Percentiles rank a stretch among this genome's conserved stretches.
Conservation (phyloP, 2,113 vertebrate species). For the Crotalus helleri region DNA sequence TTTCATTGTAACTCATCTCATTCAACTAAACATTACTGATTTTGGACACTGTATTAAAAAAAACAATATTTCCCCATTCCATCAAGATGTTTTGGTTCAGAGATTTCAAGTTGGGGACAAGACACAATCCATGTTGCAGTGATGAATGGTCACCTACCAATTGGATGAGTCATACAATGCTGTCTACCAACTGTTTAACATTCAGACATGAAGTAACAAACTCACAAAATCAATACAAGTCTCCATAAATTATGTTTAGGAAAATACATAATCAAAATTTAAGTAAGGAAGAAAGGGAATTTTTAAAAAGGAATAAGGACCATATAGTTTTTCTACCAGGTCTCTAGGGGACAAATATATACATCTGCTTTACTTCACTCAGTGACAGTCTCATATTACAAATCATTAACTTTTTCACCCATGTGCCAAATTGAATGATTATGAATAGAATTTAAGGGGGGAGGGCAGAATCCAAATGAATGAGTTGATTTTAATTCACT, state of each 20-base stretch:
- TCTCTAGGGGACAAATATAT: conserved; percentile 1
- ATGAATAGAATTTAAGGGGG: not conserved
- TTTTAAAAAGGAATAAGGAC: not conserved
- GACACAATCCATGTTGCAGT: not conserved
- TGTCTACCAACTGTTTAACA: not conserved
- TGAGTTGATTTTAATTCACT: not conserved
- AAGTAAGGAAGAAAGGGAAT: not conserved
- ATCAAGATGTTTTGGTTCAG: not conserved
- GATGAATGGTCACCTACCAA: not conserved
- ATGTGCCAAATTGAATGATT: not conserved
- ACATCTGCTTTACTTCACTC: not conserved
- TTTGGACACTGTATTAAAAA: not conserved
- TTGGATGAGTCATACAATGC: not conserved
- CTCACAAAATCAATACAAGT: not conserved
- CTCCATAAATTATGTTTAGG: not conserved
- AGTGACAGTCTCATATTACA: not conserved
- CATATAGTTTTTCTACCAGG: rapidly evolving
- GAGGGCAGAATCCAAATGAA: not conserved
- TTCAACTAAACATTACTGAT: not conserved
- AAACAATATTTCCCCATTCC: not conserved
- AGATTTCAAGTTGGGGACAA: not conserved
- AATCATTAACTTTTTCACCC: conserved; percentile 13
- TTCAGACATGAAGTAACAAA: not conserved
- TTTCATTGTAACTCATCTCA: not conserved
- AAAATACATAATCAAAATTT: conserved; percentile 2